Base-by-base conservation (phyloP, 2,113 vertebrate genomes). In the Tragelaphus strepsiceros region DNA sequence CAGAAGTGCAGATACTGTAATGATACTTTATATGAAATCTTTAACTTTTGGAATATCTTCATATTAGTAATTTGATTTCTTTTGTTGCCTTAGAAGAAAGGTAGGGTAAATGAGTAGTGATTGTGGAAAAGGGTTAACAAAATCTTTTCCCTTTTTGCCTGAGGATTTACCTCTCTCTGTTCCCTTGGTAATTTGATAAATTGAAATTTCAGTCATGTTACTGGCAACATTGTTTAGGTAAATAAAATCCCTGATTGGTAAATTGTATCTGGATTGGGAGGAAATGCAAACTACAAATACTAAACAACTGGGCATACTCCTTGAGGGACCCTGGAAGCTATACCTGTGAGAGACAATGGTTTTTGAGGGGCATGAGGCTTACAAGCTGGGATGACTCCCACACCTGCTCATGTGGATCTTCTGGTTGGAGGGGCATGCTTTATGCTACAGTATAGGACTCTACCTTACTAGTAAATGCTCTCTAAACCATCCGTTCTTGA, bases 151-250 rank as follows among this genome's bases (percentile, higher is more conserved):
- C 58, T 2, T 96, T 61, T 61, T 83, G 12, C 19, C 7, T 90
- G 54, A 81, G 61, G 88, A 89, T 91, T 91, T 98, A 89, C 81
- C 84, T 96, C 6, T 53, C 49, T 88, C 30, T 91, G 14, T 87
- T 91, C 7, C 49, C n/a, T 88, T 98, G 67, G 26, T 91, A 86
- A 84, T 94, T 22, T 97, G 91, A 54, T 87, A 92, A 97, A 96
- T 58, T 96, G 56, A 74, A 88, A 85, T 88, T 97, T 94, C 49
- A 97, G 2, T 24, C 56, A 30, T 85, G 13, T 95, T 96, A 77
- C 35, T 88, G 74, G 49, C 56, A 89, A 24, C 28, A 95, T 92
- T 87, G 2, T 84, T 80, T 77, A 90, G 26, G 46, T 74, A 92
- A 80, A 78, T 87, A 80, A 88, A 95, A 93, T 22, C 78, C 28